A percentile compares a stretch with the other conserved stretches of the same genome.
Conservation (phyloP, 2,888 invertebrate species). For the Tanaodytes sp. region DNA sequence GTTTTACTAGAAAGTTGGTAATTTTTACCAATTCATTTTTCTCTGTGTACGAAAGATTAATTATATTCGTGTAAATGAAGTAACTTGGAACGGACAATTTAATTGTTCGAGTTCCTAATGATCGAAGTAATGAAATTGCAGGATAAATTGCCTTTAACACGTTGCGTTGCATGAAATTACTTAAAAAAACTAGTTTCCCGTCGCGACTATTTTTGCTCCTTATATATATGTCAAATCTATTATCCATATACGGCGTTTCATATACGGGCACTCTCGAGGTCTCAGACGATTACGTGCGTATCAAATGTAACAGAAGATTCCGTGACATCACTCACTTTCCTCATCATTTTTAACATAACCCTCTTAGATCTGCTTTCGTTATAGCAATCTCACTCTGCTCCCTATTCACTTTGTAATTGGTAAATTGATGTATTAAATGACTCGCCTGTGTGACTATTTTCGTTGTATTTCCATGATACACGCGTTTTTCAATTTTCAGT, state of each 20-base stretch:
- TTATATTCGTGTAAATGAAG: too few relatives aligned
- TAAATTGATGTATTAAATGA: conserved; percentile 42
- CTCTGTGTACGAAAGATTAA: too few relatives aligned
- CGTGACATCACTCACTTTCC: conserved; percentile 46
- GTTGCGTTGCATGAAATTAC: too few relatives aligned
- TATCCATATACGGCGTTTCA: conserved; percentile 26
- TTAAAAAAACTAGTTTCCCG: conserved; percentile 7
- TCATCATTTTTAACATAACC: conserved; percentile 43
- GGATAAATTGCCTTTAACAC: too few relatives aligned
- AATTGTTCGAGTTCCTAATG: background rate
- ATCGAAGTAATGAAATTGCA: background rate
- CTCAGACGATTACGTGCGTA: conserved; percentile 25
- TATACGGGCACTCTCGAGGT: conserved; percentile 26
- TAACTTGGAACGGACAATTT: too few relatives aligned
- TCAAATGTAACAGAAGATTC: conserved; percentile 26
- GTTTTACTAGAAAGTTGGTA: too few relatives aligned
- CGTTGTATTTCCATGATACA: too few relatives aligned
- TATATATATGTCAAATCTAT: conserved; percentile 35
- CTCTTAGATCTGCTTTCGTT: conserved; percentile 43
- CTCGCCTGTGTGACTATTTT: too few relatives aligned
- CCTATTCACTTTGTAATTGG: conserved; percentile 43
- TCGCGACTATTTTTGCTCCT: conserved; percentile 10
- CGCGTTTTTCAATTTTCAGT: too few relatives aligned
- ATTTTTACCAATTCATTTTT: too few relatives aligned
- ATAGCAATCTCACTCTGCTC: conserved; percentile 31